Evolutionary conservation across 2,113 vertebrate genomes (phyloP), one percentile per base, ranked within the genome.

Genomic region (Solea senegalensis): DNA sequence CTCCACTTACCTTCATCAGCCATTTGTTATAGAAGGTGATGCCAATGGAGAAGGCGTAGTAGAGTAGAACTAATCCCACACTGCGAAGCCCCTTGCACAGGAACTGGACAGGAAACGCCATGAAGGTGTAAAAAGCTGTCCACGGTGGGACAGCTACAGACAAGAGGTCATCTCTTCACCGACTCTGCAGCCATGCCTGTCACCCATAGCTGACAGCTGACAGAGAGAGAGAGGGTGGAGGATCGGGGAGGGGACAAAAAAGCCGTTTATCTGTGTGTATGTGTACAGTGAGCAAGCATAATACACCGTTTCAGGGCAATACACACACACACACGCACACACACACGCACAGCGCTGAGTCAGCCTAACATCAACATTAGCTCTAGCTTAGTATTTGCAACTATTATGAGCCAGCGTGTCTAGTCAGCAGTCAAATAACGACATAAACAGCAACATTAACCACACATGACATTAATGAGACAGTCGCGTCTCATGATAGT

Each of bases 1-100:
- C 2, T 14, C 27, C 13, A 56, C 83, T 68, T 54, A 96, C 96
- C 94, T 95, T 95, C 70, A 96, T 95, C 8, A 98, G 93, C 97
- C 96, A 96, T 85, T 98, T 97, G 94, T 97, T 98, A 88, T 96
- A 98, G 93, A 97, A 97, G 40, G 97, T 96, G 92, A 97, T 96
- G 63, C 96, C 95, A 8, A 97, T 97, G 48, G 96, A 98, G 92
- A 98, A 97, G 80, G 91, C 89, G 76, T 96, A 96, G 69, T 95
- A 97, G n/a, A 95, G 91, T 2, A 96, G 92, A 41, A 96, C 94
- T 56, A 96, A 91, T 56, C 92, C 93, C 41, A 95, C 72, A 0
- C 90, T 94, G 82, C 94, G 70, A 27, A 92, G n/a, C 0, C 84
- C 90, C 85, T 92, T 89, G 85, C 93, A 95, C n/a, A 94, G 11